Conservation (phyloP, 2,888 invertebrate genomes). For the Deilephila porcellus region DNA sequence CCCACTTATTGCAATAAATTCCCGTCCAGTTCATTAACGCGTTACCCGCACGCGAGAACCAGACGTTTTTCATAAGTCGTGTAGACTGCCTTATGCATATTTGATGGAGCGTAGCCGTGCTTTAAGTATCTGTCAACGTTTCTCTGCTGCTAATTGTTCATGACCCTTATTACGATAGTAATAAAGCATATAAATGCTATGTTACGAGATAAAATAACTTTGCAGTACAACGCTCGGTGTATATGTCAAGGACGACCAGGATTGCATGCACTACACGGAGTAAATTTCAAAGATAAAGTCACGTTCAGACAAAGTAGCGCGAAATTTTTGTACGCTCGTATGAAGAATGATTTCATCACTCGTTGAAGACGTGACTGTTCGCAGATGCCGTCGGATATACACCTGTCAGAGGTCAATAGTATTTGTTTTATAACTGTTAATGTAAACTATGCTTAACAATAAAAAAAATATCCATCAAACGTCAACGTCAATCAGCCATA, state of each 20-base stretch:
- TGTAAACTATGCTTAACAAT: neutral
- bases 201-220: constrained; percentile 34
- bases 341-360: neutral
- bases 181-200: constrained; percentile 45
- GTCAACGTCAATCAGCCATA: neutral
- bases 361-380: neutral
- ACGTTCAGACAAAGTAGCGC: neutral
- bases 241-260: constrained; percentile 72
- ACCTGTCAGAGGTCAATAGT: neutral
- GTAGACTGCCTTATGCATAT: constrained; percentile 67
- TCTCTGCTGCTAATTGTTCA: constrained; percentile 47
- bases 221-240: constrained; percentile 45
- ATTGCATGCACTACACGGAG: constrained; percentile 52
- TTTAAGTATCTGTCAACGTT: constrained; percentile 58
- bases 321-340: neutral
- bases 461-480: neutral
- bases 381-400: neutral
- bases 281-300: constrained; percentile 39
- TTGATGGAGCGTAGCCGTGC: constrained; percentile 61
- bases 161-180: constrained; percentile 45
- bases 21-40: constrained; percentile 54
- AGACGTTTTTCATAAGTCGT: constrained; percentile 65
- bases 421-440: constrained; percentile 3
- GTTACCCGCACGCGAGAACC: constrained; percentile 53
- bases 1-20: constrained; percentile 47